Evolutionary conservation across 2,113 vertebrate genomes (phyloP), one percentile per base, ranked within the genome.

Genomic region (Saccopteryx bilineata): DNA sequence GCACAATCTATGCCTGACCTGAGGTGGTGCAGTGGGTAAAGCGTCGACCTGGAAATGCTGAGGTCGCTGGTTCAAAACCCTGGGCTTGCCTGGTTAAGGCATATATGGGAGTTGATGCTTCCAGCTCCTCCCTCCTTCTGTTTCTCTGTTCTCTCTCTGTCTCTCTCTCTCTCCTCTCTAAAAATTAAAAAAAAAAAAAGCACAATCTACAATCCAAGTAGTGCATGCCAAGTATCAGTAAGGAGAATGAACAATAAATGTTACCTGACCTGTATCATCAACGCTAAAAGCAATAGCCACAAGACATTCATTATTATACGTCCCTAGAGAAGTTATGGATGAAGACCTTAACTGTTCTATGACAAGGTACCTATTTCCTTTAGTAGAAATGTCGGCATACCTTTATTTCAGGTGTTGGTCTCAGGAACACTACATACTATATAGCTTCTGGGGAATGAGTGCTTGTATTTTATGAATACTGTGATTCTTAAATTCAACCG

Each of bases 401-500:
- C 54, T 87, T 75, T 23, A 50, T 86, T 88, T 93, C 21, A 33
- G 72, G 11, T 63, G 5, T 93, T 85, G 21, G 31, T 39, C 28
- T 82, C 56, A 86, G 17, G 54, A 90, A 52, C n/a, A 69, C 63
- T 58, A 0, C 65, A 78, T 2, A 69, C 63, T 58, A 0, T 69
- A 78, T 2, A 82, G 46, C 31, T 80, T 82, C 61, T 74, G 14
- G 4, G 26, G 4, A 26, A 82, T 28, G 5, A 72, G 17, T 71
- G 18, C 68, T 90, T 72, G 15, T 74, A 26, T 75, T 66, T 65
- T 94, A 76, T 76, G 14, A 90, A 90, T 69, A 81, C 66, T 31
- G 11, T 48, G 69, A 54, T 81, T 86, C 26, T 78, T 90, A 72
- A 72, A 91, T 88, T 83, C 58, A 91, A 23, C 26, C 56, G 87